Evolutionary conservation across 2,797 vertebrate species (phyloP), one percentile per base, ranked within the genome.

Genomic region (Acrossocheilus fasciatus): DNA sequence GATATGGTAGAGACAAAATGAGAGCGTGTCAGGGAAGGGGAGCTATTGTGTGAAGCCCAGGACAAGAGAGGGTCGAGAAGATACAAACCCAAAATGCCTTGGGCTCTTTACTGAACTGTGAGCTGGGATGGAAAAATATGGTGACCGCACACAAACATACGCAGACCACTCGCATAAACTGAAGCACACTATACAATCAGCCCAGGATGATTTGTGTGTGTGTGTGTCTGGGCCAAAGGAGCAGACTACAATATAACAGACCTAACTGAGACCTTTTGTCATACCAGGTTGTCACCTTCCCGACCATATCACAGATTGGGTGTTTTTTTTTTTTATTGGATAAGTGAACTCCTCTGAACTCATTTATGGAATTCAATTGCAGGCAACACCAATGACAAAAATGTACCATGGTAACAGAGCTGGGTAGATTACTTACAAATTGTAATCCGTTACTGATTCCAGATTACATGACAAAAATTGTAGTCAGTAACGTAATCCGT

Each of bases 51-150:
- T 34, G n/a, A 26, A 45, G 7, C n/a, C 6, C 30, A 34, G 39
- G 17, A 70, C 41, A 52, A 50, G 59, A 14, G 23, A n/a, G 47
- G 2, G 47, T 41, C 20, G n/a, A 45, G 47, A 54, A 20, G 45
- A n/a, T 41, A 59, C 79, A 69, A 89, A 89, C 89, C 79, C 50
- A 89, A 90, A 87, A 79, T 26, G 52, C 88, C 54, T 43, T 17
- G 10, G 89, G 85, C 47, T 77, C 57, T 85, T 64, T 23, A 70
- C 15, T 30, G 59, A 41, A 47, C 45, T 57, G 45, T 26, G 59
- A 70, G 20, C 1, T 0, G 18, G 26, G 52, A 4, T 62, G 30
- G 41, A 5, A 0, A 59, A 57, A 57, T 30, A 30, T 12, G 26
- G 15, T 52, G 43, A 52, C 30, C 30, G 8, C 43, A 57, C 5